Conservation (phyloP, 1,140 invertebrate genomes). For the Hycleus cichorii region DNA sequence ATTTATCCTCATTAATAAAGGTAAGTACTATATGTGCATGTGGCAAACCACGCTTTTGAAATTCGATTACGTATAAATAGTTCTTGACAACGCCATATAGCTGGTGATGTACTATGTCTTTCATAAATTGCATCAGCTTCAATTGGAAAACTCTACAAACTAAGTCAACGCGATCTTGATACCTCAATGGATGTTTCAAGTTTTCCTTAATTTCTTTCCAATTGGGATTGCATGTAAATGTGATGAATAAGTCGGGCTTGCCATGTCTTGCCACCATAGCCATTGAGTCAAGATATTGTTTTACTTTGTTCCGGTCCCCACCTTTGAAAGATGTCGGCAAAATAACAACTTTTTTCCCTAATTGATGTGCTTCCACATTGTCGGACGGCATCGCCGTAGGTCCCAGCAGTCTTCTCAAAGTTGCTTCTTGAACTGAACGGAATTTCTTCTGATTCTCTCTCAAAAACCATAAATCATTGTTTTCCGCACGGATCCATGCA, state of each 20-base stretch:
- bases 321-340: too few relatives aligned
- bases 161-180: constrained; percentile 8
- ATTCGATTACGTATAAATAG: constrained; percentile 17
- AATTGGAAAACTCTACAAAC: constrained; percentile 2
- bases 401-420: too few relatives aligned
- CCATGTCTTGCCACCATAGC: not conserved
- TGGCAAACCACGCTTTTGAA: constrained; percentile 11
- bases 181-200: not conserved
- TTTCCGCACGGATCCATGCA: too few relatives aligned
- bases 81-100: constrained; percentile 1
- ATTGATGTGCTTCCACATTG: too few relatives aligned
- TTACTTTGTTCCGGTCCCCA: too few relatives aligned
- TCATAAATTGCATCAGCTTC: constrained; percentile 5
- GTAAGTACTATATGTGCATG: constrained; percentile 1
- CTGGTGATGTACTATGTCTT: constrained; percentile 6
- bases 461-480: too few relatives aligned
- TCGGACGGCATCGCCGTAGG: too few relatives aligned
- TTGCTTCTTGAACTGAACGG: too few relatives aligned
- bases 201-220: constrained; percentile 17
- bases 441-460: too few relatives aligned
- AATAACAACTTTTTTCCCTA: too few relatives aligned
- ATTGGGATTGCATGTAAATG: constrained; percentile 18
- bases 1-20: not conserved
- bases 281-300: not conserved
- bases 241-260: constrained; percentile 7